Percentiles rank a stretch among this genome's conserved stretches.
phyloP scores from a whole-genome alignment of 2,113 vertebrate genomes.

The Ciconia maguari region DNA sequence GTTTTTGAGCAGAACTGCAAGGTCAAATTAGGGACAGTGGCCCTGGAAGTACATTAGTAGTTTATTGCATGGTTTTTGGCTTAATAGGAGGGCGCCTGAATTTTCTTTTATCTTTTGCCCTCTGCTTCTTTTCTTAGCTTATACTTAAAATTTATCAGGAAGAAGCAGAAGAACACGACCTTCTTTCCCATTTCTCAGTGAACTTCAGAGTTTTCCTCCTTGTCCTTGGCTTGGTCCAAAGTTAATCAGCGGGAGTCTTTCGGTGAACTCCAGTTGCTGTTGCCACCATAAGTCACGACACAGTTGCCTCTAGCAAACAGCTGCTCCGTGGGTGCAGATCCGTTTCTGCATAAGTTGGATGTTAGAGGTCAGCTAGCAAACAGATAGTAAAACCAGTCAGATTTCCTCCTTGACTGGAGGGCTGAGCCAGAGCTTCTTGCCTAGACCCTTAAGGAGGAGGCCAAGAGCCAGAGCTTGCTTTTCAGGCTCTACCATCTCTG shows the following conservation, averaged over 20 bases:
- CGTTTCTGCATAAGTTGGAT: background rate
- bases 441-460: background rate
- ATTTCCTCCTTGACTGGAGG: background rate
- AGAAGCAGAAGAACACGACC: background rate
- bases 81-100: background rate
- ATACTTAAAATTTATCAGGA: background rate
- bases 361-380: background rate
- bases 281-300: background rate
- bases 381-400: background rate
- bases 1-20: conserved; percentile 27
- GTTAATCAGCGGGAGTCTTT: background rate
- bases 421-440: background rate
- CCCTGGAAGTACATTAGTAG: background rate
- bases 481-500: background rate
- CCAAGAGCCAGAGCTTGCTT: background rate
- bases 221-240: background rate
- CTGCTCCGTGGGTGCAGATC: background rate
- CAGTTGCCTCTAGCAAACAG: fast-evolving
- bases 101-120: conserved; percentile 36
- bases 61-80: background rate
- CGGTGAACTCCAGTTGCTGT: background rate
- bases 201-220: background rate
- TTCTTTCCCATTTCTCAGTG: background rate
- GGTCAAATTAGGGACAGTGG: conserved; percentile 48
- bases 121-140: background rate